Base-by-base conservation (phyloP, 2,888 invertebrate species). In the Platypus cylindrus region DNA sequence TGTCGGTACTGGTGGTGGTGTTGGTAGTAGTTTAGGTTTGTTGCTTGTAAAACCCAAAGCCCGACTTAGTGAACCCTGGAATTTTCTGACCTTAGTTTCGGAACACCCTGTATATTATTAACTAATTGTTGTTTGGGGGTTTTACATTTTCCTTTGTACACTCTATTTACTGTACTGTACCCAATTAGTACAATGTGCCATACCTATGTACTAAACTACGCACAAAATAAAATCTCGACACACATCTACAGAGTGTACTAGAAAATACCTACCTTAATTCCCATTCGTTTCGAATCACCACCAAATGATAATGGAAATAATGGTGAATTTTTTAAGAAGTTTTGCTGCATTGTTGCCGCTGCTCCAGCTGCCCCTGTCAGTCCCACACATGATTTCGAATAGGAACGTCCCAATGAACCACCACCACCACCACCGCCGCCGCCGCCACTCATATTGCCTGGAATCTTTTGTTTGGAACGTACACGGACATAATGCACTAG, bases 1-100 rank as follows among this genome's bases (percentile, higher is more conserved):
- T n/a, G n/a, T n/a, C n/a, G n/a, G n/a, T n/a, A n/a, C n/a, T n/a
- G n/a, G n/a, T n/a, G n/a, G n/a, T n/a, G n/a, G n/a, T n/a, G n/a
- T n/a, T n/a, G n/a, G n/a, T n/a, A 18, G 3, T 24, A 34, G 40
- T 41, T 50, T 53, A n/a, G 48, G 68, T 48, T 75, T 70, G 3
- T n/a, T n/a, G n/a, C n/a, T n/a, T 17, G 75, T 58, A 18, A 71
- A 55, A 28, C 82, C 81, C 23, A 82, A 62, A 3, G 80, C 82
- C 40, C 80, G 68, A 39, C 76, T 77, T 58, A 82, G 66, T 30
- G 80, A 80, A 41, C 80, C 80, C 81, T 81, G 64, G n/a, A 26
- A 7, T n/a, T n/a, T n/a, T n/a, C n/a, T n/a, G n/a, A n/a, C n/a
- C n/a, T n/a, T n/a, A n/a, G n/a, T n/a, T n/a, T n/a, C n/a, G n/a